Base-by-base conservation (phyloP, 2,888 invertebrate species). In the Carabus problematicus region DNA sequence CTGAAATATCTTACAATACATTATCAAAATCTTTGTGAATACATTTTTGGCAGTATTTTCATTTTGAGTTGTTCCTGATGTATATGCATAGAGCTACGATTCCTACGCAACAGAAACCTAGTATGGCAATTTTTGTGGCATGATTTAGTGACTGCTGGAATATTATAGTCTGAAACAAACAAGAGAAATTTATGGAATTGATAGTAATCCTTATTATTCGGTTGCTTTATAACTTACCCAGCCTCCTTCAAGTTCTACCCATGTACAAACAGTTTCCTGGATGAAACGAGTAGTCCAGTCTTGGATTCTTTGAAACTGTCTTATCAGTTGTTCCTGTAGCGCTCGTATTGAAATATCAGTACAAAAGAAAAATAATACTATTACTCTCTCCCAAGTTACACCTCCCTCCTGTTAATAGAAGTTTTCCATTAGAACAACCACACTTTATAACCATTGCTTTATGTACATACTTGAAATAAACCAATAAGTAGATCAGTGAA, bases 401-500 rank as follows among this genome's bases (percentile, higher is more conserved):
- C 83, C 84, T 61, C 85, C 86, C 8, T 86, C 85, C 87, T 87
- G 70, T 47, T 74, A 73, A 55, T 61, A 39, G 29, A 47, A 55
- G 58, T 19, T 60, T 39, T 41, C 39, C 16, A 58, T 67, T 63
- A 54, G 70, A 54, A 60, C 8, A 12, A 60, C 41, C 41, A 42
- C 1, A 14, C 8, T 8, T 9, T 18, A 52, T 52, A 16, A 1
- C 9, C 29, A 29, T 29, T 3, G 3, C 29, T 3, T 29, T 39
- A 58, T 58, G 29, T 56, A 45, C 63, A 71, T 76, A 86, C 87
- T 82, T 86, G 85, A 75, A 86, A 86, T 2, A 87, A 74, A 71
- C 86, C 86, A 74, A 85, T 85, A 80, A 87, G 83, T 19, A 86
- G 83, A 69, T 85, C 85, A 62, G 86, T 83, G 77, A 87, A 87